phyloP scores from a whole-genome alignment of 2,797 vertebrate species.

The Mallotus villosus region DNA sequence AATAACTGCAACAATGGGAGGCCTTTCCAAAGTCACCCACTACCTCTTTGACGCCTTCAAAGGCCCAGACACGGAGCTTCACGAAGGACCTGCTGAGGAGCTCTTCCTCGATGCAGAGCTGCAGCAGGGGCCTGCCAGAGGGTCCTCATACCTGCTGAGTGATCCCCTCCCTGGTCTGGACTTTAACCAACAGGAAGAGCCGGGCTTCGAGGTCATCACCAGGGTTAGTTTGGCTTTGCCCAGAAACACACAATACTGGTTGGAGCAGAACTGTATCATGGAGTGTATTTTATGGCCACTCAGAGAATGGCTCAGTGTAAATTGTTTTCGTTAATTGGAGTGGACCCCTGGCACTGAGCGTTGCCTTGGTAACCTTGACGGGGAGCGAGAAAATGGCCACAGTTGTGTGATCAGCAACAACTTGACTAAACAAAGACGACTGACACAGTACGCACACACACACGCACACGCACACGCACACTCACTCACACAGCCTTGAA shows the following conservation, averaged over 20 bases:
- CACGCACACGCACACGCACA: neutral
- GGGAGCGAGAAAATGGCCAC: neutral
- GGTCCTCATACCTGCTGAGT: slow-evolving; percentile 79
- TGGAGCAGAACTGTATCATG: neutral
- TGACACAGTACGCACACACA: neutral
- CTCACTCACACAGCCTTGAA: neutral
- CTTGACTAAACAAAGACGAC: neutral
- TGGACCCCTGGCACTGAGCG: slow-evolving; percentile 3
- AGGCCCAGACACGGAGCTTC: slow-evolving; percentile 38
- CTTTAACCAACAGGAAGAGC: slow-evolving; percentile 84
- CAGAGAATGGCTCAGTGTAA: neutral
- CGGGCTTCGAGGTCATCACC: slow-evolving; percentile 85
- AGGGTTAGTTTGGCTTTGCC: slow-evolving; percentile 64
- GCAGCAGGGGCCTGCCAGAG: slow-evolving; percentile 76
- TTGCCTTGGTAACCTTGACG: slow-evolving; percentile 6
- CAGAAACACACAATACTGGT: neutral
- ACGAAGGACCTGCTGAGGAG: neutral
- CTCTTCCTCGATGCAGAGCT: slow-evolving; percentile 54
- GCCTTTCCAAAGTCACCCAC: slow-evolving; percentile 85
- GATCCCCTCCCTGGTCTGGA: slow-evolving; percentile 76
- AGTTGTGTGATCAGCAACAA: neutral
- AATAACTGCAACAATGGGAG: slow-evolving; percentile 78
- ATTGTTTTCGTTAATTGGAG: slow-evolving; percentile 4
- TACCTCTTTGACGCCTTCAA: slow-evolving; percentile 80
- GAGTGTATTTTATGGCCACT: neutral